Evolutionary conservation across 30 jellyfish, hydroid and myxozoan species (phyloP), one percentile per base, ranked within the genome.

Genomic region (Cassiopea xamachana): DNA sequence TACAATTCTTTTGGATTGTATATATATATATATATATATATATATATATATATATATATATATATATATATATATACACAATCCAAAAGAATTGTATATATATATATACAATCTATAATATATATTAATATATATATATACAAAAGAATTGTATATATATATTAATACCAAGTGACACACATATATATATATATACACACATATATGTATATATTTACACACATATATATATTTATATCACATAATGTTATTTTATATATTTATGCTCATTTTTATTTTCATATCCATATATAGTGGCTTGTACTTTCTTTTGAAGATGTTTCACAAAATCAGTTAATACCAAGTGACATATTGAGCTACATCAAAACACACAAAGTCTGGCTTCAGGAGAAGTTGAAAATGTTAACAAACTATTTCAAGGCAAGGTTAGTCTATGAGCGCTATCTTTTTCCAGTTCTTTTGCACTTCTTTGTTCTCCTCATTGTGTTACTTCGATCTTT

Each of bases 331-430:
- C 87, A 86, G 13, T 83, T 81, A 51, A 90, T 90, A 46, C 97
- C 97, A 62, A 90, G 80, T 39, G 97, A 90, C 60, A 75, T 90
- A 7, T 71, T 83, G 14, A 49, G 86, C 15, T 79, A 82, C 87
- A 90, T 90, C 1, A 90, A 90, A 51, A 51, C 81, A 3, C 82
- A 76, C 45, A 82, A 83, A 49, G 58, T 2, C 1, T 83, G 93
- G 93, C 87, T 90, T 64, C 91, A 83, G 68, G 97, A 90, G 39
- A 90, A 83, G 69, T 80, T 90, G 85, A 83, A 82, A 51, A 48
- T 76, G 64, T 79, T 90, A 61, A 77, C 90, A 18, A 90, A 82
- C 60, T 83, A 74, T 61, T 90, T 83, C 88, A 83, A 83, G 55
- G 82, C 87, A 61, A 90, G 97, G 97, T 83, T 39, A 74, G 86